Evolutionary conservation across 1,140 invertebrate genomes (phyloP).

Genomic region (Procambarus clarkii): DNA sequence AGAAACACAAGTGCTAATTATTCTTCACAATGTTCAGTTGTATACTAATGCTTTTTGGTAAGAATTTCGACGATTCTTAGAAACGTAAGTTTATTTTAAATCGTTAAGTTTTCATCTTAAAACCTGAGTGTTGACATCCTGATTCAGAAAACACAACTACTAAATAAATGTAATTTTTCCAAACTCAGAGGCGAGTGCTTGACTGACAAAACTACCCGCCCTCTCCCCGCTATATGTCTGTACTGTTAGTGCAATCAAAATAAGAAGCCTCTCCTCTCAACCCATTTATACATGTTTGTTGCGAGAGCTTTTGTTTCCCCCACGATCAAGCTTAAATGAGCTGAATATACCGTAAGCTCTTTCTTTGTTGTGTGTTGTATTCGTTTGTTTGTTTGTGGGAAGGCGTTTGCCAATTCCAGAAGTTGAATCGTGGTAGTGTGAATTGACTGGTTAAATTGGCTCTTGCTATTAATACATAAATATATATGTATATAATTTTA

Average conservation of each 20-base stretch:
- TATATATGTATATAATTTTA: too few species aligned
- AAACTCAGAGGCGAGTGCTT: constrained; percentile 30
- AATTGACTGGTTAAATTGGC: constrained; percentile 32
- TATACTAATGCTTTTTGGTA: background rate
- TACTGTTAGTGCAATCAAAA: constrained; percentile 61
- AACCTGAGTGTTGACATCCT: constrained; percentile 55
- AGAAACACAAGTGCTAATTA: constrained; percentile 61
- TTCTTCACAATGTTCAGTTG: background rate
- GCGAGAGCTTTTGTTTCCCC: constrained; percentile 17
- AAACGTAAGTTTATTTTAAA: background rate
- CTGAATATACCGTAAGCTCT: constrained; percentile 54
- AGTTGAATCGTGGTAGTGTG: constrained; percentile 23
- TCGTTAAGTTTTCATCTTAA: background rate
- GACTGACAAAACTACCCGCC: background rate
- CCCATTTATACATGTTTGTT: constrained; percentile 35
- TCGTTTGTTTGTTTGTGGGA: constrained; percentile 63
- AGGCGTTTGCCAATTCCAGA: constrained; percentile 42
- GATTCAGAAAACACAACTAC: constrained; percentile 63
- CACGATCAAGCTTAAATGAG: constrained; percentile 32
- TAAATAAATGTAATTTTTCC: constrained; percentile 29
- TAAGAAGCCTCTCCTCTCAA: constrained; percentile 30
- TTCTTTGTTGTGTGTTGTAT: constrained; percentile 64
- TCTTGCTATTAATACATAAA: too few species aligned
- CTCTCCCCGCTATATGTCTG: constrained; percentile 46
- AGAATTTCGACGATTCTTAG: background rate